phyloP scores from a whole-genome alignment of 2,888 invertebrate species.

The Netelia virgata region DNA sequence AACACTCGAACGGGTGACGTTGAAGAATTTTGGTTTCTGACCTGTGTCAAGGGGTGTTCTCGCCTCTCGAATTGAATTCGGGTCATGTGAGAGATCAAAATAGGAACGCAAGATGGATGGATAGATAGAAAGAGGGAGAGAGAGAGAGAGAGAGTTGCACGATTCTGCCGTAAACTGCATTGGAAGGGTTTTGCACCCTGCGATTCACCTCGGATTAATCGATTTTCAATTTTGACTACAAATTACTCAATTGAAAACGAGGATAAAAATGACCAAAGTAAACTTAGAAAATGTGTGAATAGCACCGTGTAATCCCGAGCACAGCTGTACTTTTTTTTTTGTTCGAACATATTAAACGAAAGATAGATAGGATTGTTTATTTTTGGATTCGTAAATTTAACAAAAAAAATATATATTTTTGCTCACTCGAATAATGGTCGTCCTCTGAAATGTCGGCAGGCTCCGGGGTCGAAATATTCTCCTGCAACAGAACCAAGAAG shows the following conservation, averaged over 20 bases:
- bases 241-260: neutral
- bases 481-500: conserved; percentile 86
- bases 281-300: neutral
- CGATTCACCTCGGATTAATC: too few relatives aligned
- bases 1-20: conserved; percentile 27
- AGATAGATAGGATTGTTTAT: conserved; percentile 47
- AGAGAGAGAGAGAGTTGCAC: too few relatives aligned
- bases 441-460: conserved; percentile 90
- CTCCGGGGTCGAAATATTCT: conserved; percentile 89
- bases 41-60: conserved; percentile 10
- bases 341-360: conserved; percentile 40
- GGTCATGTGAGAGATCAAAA: conserved; percentile 56
- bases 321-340: conserved; percentile 35
- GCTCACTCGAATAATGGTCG: conserved; percentile 90
- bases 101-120: conserved; percentile 17
- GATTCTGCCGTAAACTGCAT: too few relatives aligned
- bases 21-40: conserved; percentile 19
- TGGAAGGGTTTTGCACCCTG: too few relatives aligned
- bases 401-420: too few relatives aligned
- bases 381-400: neutral
- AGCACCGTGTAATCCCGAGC: conserved; percentile 2
- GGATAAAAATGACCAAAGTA: conserved; percentile 17
- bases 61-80: conserved; percentile 45
- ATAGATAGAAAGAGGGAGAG: neutral
- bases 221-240: too few relatives aligned